Conservation (phyloP, 2,797 vertebrate genomes). For the Eleutherodactylus coqui region DNA sequence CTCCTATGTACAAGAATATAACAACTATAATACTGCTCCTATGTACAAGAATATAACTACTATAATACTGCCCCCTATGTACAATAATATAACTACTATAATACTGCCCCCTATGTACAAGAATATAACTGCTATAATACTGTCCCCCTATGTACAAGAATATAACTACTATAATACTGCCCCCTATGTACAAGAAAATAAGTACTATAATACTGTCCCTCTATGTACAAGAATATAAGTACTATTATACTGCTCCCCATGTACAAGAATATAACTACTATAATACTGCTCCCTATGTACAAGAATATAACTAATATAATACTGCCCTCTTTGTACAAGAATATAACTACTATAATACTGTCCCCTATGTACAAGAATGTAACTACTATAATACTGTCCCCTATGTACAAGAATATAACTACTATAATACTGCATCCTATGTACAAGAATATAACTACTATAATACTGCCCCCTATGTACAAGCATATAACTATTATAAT, state of each 20-base stretch:
- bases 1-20: neutral
- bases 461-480: neutral
- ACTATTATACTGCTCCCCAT: neutral
- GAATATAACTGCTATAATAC: conserved; percentile 7
- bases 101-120: conserved; percentile 1
- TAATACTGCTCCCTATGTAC: neutral
- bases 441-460: neutral
- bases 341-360: conserved; percentile 9
- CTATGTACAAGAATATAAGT: conserved; percentile 1
- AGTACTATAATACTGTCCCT: neutral
- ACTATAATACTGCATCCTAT: neutral
- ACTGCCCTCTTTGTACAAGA: neutral
- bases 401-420: neutral
- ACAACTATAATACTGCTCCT: conserved; percentile 6
- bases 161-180: conserved; percentile 11
- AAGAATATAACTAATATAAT: conserved; percentile 6
- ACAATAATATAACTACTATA: conserved; percentile 7
- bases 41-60: conserved; percentile 1
- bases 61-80: neutral
- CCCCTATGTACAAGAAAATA: neutral
- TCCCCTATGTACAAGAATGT: neutral
- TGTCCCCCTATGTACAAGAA: neutral
- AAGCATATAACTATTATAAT: conserved; percentile 15
- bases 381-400: neutral
- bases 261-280: neutral